Base-by-base conservation (phyloP, 2,113 vertebrate genomes). In the Festucalex cinctus region DNA sequence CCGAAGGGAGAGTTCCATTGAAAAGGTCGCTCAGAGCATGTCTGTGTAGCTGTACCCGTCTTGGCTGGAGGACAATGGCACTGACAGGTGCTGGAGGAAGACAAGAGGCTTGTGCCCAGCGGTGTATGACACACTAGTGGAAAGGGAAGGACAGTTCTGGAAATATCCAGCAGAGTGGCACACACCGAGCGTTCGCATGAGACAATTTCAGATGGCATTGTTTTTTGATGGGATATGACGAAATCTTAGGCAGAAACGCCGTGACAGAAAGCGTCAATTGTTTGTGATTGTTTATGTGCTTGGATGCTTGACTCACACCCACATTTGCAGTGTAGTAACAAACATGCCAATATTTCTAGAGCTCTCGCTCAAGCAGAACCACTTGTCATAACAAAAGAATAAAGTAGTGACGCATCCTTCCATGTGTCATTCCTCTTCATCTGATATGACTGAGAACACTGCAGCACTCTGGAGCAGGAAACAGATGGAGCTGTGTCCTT, bases 401-500 rank as follows among this genome's bases (percentile, higher is more conserved):
- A 71, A 72, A 75, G 77, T 53, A 6, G 22, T 63, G 80, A 81
- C 67, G 88, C 83, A 81, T 90, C 83, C 69, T 75, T 73, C 79
- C 77, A 37, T 78, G 83, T 74, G 71, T 60, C 68, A 44, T 79
- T 70, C 70, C 66, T 84, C 71, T 80, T 78, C 68, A 77, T 85
- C 68, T 17, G 60, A 66, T 74, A 44, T 48, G 70, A 59, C 78
- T 70, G 66, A 5, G 64, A 77, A 69, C 6, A 62, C 63, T 5
- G 68, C 75, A 59, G 79, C 59, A 5, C 28, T 74, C 7, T 6
- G 60, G 79, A 72, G 68, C 85, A 87, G 83, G 82, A 86, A 92
- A 86, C 78, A 87, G 85, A 90, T 83, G 83, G 76, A 83, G 60
- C 75, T 26, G 19, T 41, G 78, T 77, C 79, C 83, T 79, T 69